These are phyloP conservation scores for Drosophila anomelani DNA, from an alignment of 2,888 invertebrate species.

Conservation along the genomic window DNA sequence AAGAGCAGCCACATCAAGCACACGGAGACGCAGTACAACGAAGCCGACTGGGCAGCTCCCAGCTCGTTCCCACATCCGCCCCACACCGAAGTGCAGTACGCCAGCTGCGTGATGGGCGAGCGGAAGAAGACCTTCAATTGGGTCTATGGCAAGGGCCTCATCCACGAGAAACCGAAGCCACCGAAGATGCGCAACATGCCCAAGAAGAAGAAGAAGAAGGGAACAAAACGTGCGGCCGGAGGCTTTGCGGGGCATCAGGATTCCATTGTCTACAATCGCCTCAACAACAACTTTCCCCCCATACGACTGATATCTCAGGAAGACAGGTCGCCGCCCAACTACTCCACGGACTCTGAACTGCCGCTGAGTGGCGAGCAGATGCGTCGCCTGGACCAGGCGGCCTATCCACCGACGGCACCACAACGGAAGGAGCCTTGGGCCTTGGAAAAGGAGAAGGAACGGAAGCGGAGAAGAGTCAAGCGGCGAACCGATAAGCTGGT, in stretches of 20 bases:
- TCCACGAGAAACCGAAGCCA: slow-evolving; percentile 53
- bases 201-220: slow-evolving; percentile 37
- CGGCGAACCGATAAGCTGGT: slow-evolving; percentile 12
- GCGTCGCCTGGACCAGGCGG: slow-evolving; percentile 46
- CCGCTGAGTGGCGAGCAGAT: slow-evolving; percentile 39
- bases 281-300: not conserved
- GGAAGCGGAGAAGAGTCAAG: not conserved
- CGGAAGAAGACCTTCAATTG: slow-evolving; percentile 53
- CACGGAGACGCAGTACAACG: slow-evolving; percentile 87
- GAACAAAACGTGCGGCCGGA: slow-evolving; percentile 36
- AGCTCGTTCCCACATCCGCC: slow-evolving; percentile 71
- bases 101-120: slow-evolving; percentile 74
- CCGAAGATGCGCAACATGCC: slow-evolving; percentile 52
- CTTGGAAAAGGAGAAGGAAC: slow-evolving; percentile 5
- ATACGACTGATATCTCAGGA: not conserved
- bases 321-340: not conserved
- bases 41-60: slow-evolving; percentile 85
- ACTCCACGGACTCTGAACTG: slow-evolving; percentile 8
- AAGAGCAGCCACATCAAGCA: slow-evolving; percentile 85
- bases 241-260: slow-evolving; percentile 26
- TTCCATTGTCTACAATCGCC: slow-evolving; percentile 1
- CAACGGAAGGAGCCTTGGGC: slow-evolving; percentile 28
- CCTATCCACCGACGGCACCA: slow-evolving; percentile 42
- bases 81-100: slow-evolving; percentile 73
- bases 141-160: slow-evolving; percentile 65